Percentiles rank a stretch among this genome's conserved stretches.
These are phyloP conservation scores for Sarcophaga peregrina DNA, from an alignment of 1,140 invertebrate species.

Conservation along the genomic window DNA sequence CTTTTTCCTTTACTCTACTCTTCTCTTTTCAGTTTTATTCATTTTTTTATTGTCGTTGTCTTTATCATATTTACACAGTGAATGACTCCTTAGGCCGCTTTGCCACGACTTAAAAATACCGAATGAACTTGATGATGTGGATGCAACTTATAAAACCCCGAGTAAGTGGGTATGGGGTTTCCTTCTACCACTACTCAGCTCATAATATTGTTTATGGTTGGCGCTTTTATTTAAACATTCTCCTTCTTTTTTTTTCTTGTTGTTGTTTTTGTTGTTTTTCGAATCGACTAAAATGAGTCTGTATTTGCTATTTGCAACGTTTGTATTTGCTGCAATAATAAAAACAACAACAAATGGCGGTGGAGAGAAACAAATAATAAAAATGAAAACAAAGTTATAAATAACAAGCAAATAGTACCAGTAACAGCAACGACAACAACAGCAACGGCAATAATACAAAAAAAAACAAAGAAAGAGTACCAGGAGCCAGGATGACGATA, in stretches of 20 bases:
- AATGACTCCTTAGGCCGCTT: constrained; percentile 44
- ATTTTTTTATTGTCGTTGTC: not conserved
- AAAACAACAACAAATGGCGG: too few relatives aligned
- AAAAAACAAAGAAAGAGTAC: not conserved
- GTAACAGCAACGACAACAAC: not conserved
- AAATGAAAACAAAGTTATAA: not conserved
- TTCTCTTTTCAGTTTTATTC: not conserved
- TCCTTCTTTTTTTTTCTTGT: not conserved
- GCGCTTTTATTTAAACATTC: not conserved
- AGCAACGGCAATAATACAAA: not conserved
- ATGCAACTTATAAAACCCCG: not conserved
- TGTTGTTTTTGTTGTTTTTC: not conserved
- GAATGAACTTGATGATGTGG: not conserved
- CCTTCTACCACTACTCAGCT: not conserved
- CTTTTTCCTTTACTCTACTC: not conserved
- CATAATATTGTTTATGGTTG: constrained; percentile 34
- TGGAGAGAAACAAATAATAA: not conserved
- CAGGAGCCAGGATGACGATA: not conserved
- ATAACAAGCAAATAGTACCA: constrained; percentile 20
- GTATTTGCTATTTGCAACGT: constrained; percentile 37
- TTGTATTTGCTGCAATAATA: not conserved
- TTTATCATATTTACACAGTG: constrained; percentile 47
- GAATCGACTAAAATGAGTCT: not conserved
- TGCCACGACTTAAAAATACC: not conserved
- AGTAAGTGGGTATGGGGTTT: not conserved